Evolutionary conservation across 2,113 vertebrate genomes (phyloP), one percentile per base, ranked within the genome.

Genomic region (Chitala chitala): DNA sequence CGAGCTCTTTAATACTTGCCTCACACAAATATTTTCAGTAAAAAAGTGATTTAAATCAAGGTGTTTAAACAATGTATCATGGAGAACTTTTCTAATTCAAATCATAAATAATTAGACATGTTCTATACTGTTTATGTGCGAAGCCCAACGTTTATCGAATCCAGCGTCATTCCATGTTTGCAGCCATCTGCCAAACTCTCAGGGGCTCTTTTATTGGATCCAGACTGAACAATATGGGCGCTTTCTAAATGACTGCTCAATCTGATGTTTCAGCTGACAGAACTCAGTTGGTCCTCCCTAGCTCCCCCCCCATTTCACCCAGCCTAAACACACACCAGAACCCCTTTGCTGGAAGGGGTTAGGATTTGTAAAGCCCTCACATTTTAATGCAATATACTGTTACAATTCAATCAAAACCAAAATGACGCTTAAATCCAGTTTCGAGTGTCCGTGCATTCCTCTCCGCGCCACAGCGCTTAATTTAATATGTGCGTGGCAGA

Each of bases 401-500:
- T 82, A 81, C 77, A 86, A 13, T 82, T 84, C 77, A 82, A 82
- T 61, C 66, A 81, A 87, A 86, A 82, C 70, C 59, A 73, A 81
- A 81, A 84, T 20, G 71, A 29, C 77, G 84, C 82, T 86, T 78
- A 83, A 86, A 87, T 84, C 66, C 78, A 66, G 73, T 80, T 87
- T 90, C 82, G 82, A 90, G 77, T 80, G 82, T 84, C 75, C 73
- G 56, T 81, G 82, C 82, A 86, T 88, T 91, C 82, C 86, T 82
- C 0, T 0, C 77, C 85, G 89, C 87, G 77, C 81, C 83, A 76
- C 78, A 78, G 79, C 84, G 80, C 80, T 89, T 91, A 84, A 88
- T 89, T 86, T 88, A 88, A 82, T 89, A 86, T 87, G 84, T 87
- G 78, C 75, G 76, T 66, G 78, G 81, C 81, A 79, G 79, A 76